Base-by-base conservation (phyloP, 2,113 vertebrate species). In the Verasper variegatus region DNA sequence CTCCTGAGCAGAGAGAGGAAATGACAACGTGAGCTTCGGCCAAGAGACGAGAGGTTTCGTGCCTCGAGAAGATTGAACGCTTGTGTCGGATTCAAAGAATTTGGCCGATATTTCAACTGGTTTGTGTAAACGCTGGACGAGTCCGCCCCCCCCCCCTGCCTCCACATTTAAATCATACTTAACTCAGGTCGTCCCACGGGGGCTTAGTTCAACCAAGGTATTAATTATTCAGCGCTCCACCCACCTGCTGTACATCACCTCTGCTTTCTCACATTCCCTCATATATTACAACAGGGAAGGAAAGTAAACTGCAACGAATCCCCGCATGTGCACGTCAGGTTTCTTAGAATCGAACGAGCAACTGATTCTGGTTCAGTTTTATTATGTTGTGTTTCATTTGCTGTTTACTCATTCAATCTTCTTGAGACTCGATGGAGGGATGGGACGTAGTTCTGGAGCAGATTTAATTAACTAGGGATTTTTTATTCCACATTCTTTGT, bases 1-100 rank as follows among this genome's bases (percentile, higher is more conserved):
- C 75, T 98, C 96, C 98, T 99, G 76, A 26, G 61, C 69, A 71
- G 20, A 15, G 42, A 0, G 76, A 54, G 4, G 62, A 80, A 12
- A 75, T 18, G 35, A 78, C 37, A 49, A 51, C 45, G 7, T 5
- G 14, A 17, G 61, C 12, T 52, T 72, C 18, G 35, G 69, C 37
- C 37, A 3, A 11, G 37, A 40, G 54, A 61, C 35, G 60, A 56
- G 70, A 60, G 20, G 55, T 51, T 56, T 8, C 11, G 11, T 57
- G 73, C 42, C 13, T 0, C 37, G 9, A 2, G 40, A 2, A 71
- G 71, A 78, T 11, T 59, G 31, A 74, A 66, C 49, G 54, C 58
- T 23, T 0, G 7, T 40, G 37, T 40, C 1, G 47, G 42, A 40
- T 24, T 71, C 1, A 24, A 51, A 70, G 72, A 8, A 72, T n/a